These are phyloP conservation scores for Cephus pygmeus DNA, from an alignment of 2,888 invertebrate genomes.

Conservation along the genomic window DNA sequence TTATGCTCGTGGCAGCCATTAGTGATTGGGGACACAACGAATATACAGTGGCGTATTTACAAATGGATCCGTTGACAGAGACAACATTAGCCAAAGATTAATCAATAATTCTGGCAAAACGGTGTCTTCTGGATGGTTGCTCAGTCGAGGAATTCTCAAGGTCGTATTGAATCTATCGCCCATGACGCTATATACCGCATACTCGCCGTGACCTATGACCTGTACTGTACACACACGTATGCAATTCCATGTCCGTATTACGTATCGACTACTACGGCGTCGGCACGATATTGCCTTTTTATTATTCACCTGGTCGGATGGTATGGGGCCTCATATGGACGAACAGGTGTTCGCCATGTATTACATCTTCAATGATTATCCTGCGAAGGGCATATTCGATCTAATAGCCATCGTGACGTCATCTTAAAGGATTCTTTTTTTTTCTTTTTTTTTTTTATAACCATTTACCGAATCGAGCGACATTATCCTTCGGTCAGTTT, in stretches of 20 bases:
- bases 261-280: neutral
- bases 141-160: neutral
- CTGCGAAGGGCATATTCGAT: neutral
- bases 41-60: neutral
- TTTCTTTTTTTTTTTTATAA: neutral
- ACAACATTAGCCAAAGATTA: neutral
- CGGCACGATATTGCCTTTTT: constrained; percentile 27
- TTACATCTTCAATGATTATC: neutral
- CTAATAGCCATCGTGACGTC: neutral
- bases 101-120: neutral
- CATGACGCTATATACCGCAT: constrained; percentile 23
- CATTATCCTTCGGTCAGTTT: neutral
- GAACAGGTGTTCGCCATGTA: neutral
- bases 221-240: constrained; percentile 12
- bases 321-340: neutral
- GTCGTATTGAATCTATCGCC: neutral
- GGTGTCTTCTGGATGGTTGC: neutral
- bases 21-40: neutral
- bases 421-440: neutral
- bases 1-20: neutral
- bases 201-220: constrained; percentile 37
- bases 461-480: neutral
- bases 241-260: constrained; percentile 44
- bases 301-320: constrained; percentile 10
- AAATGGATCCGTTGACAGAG: neutral